These are phyloP conservation scores for Astyanax mexicanus DNA, from an alignment of 2,797 vertebrate genomes.

Conservation along the genomic window DNA sequence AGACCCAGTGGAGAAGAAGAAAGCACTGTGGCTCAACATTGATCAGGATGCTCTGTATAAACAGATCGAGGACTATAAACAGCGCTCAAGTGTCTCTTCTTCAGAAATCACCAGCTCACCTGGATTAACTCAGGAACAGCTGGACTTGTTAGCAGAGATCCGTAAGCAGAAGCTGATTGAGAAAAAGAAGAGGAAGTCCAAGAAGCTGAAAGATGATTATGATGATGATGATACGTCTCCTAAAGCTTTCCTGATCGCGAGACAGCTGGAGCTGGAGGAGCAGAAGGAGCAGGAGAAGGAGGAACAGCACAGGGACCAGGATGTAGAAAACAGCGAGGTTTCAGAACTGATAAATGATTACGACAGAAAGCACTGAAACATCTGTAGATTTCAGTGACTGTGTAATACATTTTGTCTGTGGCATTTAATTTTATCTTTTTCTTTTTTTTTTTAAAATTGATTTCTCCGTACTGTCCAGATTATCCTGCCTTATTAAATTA, in stretches of 20 bases:
- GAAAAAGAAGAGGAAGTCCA: slow-evolving; percentile 68
- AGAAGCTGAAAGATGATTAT: slow-evolving; percentile 56
- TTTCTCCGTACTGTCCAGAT: background rate
- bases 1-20: slow-evolving; percentile 16
- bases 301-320: slow-evolving; percentile 25
- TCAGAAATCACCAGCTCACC: background rate
- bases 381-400: background rate
- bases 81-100: slow-evolving; percentile 55
- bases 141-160: slow-evolving; percentile 65
- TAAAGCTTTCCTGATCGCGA: slow-evolving; percentile 68
- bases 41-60: slow-evolving; percentile 81
- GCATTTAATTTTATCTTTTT: background rate
- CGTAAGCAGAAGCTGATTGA: slow-evolving; percentile 65
- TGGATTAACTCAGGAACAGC: slow-evolving; percentile 62
- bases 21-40: slow-evolving; percentile 74
- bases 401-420: background rate
- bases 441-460: too few species aligned
- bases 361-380: slow-evolving; percentile 31
- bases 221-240: slow-evolving; percentile 66
- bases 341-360: slow-evolving; percentile 54
- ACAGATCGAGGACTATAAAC: slow-evolving; percentile 83
- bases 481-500: too few species aligned
- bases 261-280: slow-evolving; percentile 46
- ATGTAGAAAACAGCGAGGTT: slow-evolving; percentile 46
- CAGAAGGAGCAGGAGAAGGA: slow-evolving; percentile 51